A percentile compares a stretch with the other conserved stretches of the same genome.
These are phyloP conservation scores for Corythaeola cristata DNA, from an alignment of 2,113 vertebrate species.

Conservation along the genomic window DNA sequence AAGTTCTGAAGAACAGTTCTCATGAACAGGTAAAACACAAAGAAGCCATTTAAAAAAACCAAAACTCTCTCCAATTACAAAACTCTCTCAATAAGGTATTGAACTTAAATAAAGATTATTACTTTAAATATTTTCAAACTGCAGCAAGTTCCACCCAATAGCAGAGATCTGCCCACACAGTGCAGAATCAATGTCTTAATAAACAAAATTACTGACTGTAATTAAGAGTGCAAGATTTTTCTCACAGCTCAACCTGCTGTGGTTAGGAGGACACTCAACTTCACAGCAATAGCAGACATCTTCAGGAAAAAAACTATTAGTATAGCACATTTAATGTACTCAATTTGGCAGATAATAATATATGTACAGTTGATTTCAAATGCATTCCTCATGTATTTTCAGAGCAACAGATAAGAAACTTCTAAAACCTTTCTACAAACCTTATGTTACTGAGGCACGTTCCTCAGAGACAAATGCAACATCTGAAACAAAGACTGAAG, in stretches of 20 bases:
- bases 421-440: not conserved
- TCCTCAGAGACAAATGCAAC: not conserved
- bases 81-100: too few relatives aligned
- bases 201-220: not conserved
- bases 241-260: not conserved
- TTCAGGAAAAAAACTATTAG: not conserved
- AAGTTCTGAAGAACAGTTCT: not conserved
- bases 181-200: conserved; percentile 14
- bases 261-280: not conserved
- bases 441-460: not conserved
- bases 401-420: not conserved
- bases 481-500: not conserved
- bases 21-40: not conserved
- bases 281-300: not conserved
- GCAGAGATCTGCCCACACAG: not conserved
- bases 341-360: not conserved
- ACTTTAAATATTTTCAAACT: not conserved
- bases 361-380: not conserved
- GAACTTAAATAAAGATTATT: not conserved
- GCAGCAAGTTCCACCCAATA: not conserved
- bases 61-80: not conserved
- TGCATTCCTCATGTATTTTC: not conserved
- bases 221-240: not conserved
- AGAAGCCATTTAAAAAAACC: not conserved
- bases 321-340: not conserved